phyloP scores from a whole-genome alignment of 2,113 vertebrate species.

The Ceratotherium simum region DNA sequence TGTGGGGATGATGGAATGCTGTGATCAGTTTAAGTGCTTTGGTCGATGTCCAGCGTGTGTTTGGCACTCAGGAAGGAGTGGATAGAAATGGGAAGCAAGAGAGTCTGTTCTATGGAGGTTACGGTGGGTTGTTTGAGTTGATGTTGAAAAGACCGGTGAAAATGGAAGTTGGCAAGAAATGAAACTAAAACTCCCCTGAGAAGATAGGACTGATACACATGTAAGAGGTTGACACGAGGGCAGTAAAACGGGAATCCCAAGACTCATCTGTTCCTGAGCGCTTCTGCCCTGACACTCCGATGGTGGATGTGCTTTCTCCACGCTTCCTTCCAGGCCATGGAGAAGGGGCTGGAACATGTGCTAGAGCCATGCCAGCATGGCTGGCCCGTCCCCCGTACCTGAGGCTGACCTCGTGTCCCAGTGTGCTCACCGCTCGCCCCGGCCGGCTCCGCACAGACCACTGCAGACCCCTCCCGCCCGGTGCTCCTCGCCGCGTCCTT shows the following conservation, averaged over 20 bases:
- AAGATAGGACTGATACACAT: neutral
- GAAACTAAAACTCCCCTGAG: neutral
- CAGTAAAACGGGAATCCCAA: neutral
- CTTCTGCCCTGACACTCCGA: accelerated
- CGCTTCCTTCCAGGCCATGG: neutral
- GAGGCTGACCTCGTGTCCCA: neutral
- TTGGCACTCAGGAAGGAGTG: accelerated
- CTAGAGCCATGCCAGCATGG: neutral
- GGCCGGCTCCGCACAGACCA: neutral
- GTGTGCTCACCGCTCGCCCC: neutral
- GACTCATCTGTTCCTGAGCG: neutral
- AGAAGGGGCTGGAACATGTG: neutral
- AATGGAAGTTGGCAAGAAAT: neutral
- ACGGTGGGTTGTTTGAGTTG: neutral
- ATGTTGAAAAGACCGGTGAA: accelerated
- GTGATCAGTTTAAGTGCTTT: neutral
- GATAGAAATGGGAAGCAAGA: neutral
- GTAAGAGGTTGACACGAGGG: neutral
- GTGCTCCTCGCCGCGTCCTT: neutral
- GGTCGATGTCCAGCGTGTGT: accelerated
- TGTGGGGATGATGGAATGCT: neutral
- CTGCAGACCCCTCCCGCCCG: neutral
- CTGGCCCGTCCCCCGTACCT: neutral
- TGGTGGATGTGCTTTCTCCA: neutral
- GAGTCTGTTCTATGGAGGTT: neutral